These are phyloP conservation scores for Calycopis cecrops DNA, from an alignment of 1,140 invertebrate species.

Conservation along the genomic window DNA sequence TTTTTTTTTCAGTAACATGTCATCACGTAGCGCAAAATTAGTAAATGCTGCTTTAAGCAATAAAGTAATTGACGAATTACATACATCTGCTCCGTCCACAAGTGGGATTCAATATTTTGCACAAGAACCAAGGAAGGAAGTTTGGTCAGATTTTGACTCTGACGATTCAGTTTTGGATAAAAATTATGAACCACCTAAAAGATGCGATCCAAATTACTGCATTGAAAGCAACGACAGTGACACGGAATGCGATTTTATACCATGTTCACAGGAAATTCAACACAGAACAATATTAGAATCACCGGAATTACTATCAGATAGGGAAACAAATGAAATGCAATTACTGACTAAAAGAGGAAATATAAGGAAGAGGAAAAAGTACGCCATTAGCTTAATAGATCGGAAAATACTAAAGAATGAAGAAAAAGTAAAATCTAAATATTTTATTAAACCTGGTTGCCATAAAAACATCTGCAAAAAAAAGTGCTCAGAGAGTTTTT, in stretches of 20 bases:
- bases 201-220: no score
- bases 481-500: slow-evolving; percentile 9
- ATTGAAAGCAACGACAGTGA: neutral
- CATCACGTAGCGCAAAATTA: slow-evolving; percentile 11
- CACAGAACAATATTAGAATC: slow-evolving; percentile 13
- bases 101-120: slow-evolving; percentile 4
- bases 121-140: slow-evolving; percentile 6
- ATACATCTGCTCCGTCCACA: slow-evolving; percentile 6
- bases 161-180: slow-evolving; percentile 1
- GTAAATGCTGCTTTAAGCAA: slow-evolving; percentile 10
- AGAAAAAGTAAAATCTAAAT: slow-evolving; percentile 2
- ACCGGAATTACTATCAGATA: slow-evolving; percentile 8
- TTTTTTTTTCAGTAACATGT: slow-evolving; percentile 12
- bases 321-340: slow-evolving; percentile 5
- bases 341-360: slow-evolving; percentile 11
- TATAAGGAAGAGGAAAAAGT: slow-evolving; percentile 10
- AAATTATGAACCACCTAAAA: slow-evolving; percentile 1
- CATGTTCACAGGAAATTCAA: slow-evolving; percentile 13
- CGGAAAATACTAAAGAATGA: slow-evolving; percentile 11
- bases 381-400: slow-evolving; percentile 7
- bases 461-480: slow-evolving; percentile 9
- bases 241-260: slow-evolving; percentile 1
- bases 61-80: neutral
- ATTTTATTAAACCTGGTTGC: slow-evolving; percentile 4
- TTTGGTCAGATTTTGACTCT: slow-evolving; percentile 6